phyloP scores from a whole-genome alignment of 1,140 invertebrate species.

The Epicauta chinensis region DNA sequence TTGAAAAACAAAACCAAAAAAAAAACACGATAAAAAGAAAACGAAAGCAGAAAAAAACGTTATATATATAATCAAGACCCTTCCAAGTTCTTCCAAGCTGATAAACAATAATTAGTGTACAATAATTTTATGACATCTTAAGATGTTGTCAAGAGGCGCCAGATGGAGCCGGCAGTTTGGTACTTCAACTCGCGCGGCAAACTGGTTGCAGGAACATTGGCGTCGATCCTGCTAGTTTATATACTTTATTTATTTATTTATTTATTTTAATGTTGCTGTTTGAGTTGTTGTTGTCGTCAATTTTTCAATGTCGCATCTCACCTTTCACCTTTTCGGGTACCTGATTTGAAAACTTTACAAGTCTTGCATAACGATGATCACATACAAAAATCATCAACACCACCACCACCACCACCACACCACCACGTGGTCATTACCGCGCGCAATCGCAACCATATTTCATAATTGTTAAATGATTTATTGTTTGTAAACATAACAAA shows the following conservation, averaged over 20 bases:
- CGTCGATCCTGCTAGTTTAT: constrained; percentile 7
- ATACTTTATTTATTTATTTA: not conserved
- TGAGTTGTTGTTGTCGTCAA: no score
- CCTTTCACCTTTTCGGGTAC: constrained; percentile 22
- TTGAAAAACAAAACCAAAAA: constrained; percentile 29
- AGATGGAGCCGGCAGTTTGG: constrained; percentile 28
- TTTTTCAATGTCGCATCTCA: constrained; percentile 7
- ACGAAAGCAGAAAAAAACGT: constrained; percentile 12
- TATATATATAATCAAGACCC: constrained; percentile 16
- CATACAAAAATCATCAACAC: constrained; percentile 9
- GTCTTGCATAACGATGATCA: constrained; percentile 22
- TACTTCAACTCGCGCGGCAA: constrained; percentile 6
- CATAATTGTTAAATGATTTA: constrained; percentile 15
- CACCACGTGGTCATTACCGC: constrained; percentile 12
- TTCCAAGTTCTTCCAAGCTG: constrained; percentile 23
- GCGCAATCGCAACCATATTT: constrained; percentile 15
- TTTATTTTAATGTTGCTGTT: no score
- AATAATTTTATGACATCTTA: constrained; percentile 32
- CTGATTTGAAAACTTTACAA: constrained; percentile 9
- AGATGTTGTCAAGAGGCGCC: constrained; percentile 15
- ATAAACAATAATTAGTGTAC: constrained; percentile 36
- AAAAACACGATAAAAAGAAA: constrained; percentile 2
- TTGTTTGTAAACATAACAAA: constrained; percentile 18
- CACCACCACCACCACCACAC: no score
- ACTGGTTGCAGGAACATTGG: constrained; percentile 26